A percentile compares a stretch with the other conserved stretches of the same genome.
Evolutionary conservation across 2,113 vertebrate species (phyloP).

Genomic region (Ochotona curzoniae): DNA sequence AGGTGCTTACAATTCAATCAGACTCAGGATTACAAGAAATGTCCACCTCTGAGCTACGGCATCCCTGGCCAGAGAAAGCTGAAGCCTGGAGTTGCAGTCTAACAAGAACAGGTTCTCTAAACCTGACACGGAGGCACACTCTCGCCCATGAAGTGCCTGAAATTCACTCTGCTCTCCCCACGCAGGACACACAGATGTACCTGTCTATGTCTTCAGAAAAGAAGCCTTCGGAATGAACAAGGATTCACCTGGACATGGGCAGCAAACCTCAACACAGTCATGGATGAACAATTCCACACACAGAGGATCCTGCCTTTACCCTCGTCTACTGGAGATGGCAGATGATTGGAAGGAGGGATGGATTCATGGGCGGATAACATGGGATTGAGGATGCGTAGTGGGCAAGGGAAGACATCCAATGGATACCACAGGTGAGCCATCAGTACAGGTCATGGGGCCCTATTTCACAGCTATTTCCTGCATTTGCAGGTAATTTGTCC

Average conservation of each 20-base stretch:
- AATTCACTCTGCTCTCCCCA: neutral
- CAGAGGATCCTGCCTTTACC: no score
- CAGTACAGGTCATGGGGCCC: neutral
- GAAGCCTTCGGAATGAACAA: neutral
- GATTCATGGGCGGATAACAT: neutral
- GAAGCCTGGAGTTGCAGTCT: neutral
- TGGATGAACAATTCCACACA: neutral
- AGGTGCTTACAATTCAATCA: neutral
- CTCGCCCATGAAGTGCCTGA: neutral
- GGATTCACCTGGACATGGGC: neutral
- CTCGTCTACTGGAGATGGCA: neutral
- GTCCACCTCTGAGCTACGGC: neutral
- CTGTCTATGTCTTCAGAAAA: neutral
- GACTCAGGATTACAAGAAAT: neutral
- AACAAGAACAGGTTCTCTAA: neutral
- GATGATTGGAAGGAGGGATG: neutral
- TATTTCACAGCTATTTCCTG: neutral
- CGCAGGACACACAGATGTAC: no score
- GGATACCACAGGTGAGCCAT: neutral
- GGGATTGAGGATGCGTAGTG: neutral
- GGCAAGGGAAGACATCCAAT: neutral
- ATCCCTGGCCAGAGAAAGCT: neutral
- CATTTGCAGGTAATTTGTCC: slow-evolving; percentile 8
- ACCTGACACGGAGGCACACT: neutral
- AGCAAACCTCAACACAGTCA: neutral